Evolutionary conservation across 2,797 vertebrate genomes (phyloP).

Genomic region (Anableps anableps): DNA sequence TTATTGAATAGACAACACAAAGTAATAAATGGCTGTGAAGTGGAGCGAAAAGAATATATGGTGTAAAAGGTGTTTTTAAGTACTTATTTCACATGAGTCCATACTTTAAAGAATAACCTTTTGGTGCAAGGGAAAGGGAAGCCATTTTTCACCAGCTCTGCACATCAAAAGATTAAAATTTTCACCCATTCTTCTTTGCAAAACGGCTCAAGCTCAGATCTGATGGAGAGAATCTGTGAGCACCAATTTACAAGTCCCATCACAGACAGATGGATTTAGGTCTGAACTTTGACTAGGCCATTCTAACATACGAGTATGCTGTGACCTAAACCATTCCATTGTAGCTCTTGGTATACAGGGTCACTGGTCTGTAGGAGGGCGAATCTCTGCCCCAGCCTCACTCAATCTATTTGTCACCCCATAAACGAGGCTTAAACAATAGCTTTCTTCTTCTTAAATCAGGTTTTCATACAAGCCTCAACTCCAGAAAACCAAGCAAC

Average conservation of each 20-base stretch:
- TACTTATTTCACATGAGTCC: neutral
- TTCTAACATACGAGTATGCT: neutral
- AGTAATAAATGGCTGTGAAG: neutral
- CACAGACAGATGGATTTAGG: neutral
- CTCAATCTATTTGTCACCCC: too few relatives aligned
- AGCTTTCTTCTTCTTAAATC: neutral
- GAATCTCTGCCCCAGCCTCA: neutral
- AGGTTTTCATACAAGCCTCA: conserved; percentile 11
- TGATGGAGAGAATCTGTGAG: neutral
- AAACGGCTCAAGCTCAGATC: neutral
- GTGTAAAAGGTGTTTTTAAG: neutral
- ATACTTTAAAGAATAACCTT: neutral
- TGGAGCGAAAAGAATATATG: neutral
- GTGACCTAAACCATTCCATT: neutral
- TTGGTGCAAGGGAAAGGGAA: neutral
- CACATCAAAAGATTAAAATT: neutral
- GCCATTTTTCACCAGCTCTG: neutral
- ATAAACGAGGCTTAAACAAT: neutral
- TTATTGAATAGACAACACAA: neutral
- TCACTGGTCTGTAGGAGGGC: neutral
- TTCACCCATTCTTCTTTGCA: neutral
- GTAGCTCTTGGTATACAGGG: neutral
- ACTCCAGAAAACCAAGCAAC: conserved; percentile 27
- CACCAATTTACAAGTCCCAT: neutral
- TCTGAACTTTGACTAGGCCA: neutral